Evolutionary conservation across 2,113 vertebrate species (phyloP).

Genomic region (Cyprinodon brontotheroides): DNA sequence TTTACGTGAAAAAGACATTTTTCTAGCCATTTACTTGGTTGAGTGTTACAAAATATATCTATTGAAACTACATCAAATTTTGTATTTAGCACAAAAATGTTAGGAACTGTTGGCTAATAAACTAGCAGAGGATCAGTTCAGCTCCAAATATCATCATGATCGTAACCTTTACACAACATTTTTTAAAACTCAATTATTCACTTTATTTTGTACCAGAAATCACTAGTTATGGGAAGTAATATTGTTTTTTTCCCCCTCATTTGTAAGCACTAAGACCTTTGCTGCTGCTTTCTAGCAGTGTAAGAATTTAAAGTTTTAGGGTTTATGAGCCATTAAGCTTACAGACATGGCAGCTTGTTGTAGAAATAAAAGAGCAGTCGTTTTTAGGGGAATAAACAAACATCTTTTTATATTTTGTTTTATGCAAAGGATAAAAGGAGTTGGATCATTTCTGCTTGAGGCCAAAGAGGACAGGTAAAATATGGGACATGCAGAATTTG

Average conservation of each 20-base stretch:
- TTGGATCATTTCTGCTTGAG: slow-evolving; percentile 28
- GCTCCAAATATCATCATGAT: neutral
- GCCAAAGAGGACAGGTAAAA: slow-evolving; percentile 59
- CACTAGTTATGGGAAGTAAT: neutral
- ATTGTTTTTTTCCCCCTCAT: neutral
- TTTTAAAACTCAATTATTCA: neutral
- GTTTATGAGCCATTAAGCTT: neutral
- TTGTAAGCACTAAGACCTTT: neutral
- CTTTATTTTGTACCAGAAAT: neutral
- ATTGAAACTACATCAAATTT: no score
- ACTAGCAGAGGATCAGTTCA: neutral
- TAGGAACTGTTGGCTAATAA: neutral
- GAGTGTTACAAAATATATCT: neutral
- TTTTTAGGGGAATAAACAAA: slow-evolving; percentile 11
- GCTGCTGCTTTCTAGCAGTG: neutral
- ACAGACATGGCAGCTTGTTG: slow-evolving; percentile 1
- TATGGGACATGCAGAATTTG: slow-evolving; percentile 44
- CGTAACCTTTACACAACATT: neutral
- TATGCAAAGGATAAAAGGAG: slow-evolving; percentile 30
- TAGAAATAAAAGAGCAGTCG: neutral
- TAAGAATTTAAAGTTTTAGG: neutral
- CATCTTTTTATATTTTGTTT: slow-evolving; percentile 6
- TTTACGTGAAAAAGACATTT: neutral
- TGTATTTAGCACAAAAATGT: no score
- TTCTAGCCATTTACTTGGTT: neutral